Evolutionary conservation across 2,113 vertebrate genomes (phyloP).

Genomic region (Embiotoca jacksoni): DNA sequence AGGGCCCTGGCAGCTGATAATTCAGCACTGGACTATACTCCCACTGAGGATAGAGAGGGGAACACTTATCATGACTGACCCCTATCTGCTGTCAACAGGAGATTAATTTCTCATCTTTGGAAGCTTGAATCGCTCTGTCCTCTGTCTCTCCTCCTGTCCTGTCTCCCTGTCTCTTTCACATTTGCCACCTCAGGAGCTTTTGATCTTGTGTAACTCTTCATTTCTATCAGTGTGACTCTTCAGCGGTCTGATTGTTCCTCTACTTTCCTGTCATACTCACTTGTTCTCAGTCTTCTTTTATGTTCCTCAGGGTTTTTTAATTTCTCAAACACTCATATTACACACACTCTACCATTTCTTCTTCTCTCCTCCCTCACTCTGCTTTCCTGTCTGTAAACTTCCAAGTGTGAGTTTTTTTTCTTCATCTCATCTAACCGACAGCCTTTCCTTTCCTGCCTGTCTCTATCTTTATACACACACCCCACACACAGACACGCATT

Average conservation of each 20-base stretch:
- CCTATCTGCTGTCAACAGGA: constrained; percentile 58
- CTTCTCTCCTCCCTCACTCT: neutral
- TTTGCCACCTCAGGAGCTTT: constrained; percentile 7
- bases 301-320: constrained; percentile 9
- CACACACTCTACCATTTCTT: constrained; percentile 13
- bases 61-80: constrained; percentile 63
- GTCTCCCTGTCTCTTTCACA: neutral
- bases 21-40: constrained; percentile 64
- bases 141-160: constrained; percentile 48
- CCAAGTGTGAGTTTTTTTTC: neutral
- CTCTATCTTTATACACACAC: neutral
- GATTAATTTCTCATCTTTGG: constrained; percentile 60
- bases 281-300: neutral
- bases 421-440: constrained; percentile 7
- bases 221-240: neutral
- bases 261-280: neutral
- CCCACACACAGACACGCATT: neutral
- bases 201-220: neutral
- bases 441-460: constrained; percentile 2
- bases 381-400: constrained; percentile 31
- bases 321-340: neutral
- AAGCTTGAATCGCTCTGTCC: constrained; percentile 36
- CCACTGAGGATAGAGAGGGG: constrained; percentile 54
- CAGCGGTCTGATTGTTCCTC: neutral
- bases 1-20: constrained; percentile 59